These are phyloP conservation scores for Pampus argenteus DNA, from an alignment of 2,797 vertebrate species.

Conservation along the genomic window DNA sequence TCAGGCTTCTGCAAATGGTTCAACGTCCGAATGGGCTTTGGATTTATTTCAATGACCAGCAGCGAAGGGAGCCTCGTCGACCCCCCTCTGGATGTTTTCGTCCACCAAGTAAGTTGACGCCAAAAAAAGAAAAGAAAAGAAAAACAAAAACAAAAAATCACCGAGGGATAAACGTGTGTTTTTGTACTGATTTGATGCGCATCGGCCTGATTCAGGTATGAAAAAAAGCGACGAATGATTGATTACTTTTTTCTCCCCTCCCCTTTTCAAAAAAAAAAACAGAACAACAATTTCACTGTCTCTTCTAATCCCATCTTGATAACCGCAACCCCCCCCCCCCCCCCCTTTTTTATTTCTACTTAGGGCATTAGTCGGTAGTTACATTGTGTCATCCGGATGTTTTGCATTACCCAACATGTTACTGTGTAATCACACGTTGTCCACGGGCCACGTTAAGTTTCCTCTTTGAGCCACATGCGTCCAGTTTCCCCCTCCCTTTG, in stretches of 20 bases:
- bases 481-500: not conserved
- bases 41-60: constrained; percentile 98
- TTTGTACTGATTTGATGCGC: not conserved
- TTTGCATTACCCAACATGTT: constrained; percentile 61
- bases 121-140: not conserved
- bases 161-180: constrained; percentile 13
- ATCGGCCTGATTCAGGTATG: not conserved
- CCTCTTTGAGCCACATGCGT: constrained; percentile 62
- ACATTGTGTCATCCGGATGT: constrained; percentile 63
- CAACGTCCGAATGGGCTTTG: constrained; percentile 99
- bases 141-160: not conserved
- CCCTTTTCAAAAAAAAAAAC: not conserved
- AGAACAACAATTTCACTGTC: constrained; percentile 18
- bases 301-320: constrained; percentile 6
- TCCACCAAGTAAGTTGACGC: constrained; percentile 96
- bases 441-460: constrained; percentile 54
- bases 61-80: constrained; percentile 94
- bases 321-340: not conserved
- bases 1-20: constrained; percentile 99
- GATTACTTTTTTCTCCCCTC: constrained; percentile 4
- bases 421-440: constrained; percentile 66
- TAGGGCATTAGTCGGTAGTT: not conserved
- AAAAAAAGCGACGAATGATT: not conserved
- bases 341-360: not conserved
- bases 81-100: constrained; percentile 96